These are phyloP conservation scores for Drosophila ustulata DNA, from an alignment of 2,888 invertebrate genomes.

Conservation along the genomic window DNA sequence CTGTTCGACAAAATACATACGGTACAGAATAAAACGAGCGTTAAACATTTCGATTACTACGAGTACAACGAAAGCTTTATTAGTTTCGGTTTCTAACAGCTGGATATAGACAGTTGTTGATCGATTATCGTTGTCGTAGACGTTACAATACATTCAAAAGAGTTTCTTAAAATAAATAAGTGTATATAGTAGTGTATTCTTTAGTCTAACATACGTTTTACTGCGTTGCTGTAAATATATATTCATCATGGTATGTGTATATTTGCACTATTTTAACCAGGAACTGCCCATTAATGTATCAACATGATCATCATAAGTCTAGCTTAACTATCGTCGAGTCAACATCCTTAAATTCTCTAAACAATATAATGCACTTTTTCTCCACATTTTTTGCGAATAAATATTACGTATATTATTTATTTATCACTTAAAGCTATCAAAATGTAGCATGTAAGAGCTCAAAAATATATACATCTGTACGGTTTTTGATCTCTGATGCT, in stretches of 20 bases:
- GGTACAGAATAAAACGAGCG: neutral
- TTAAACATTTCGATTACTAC: slow-evolving; percentile 28
- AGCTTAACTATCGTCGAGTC: slow-evolving; percentile 9
- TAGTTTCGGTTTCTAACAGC: slow-evolving; percentile 36
- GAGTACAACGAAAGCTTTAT: slow-evolving; percentile 71
- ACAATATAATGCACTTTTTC: slow-evolving; percentile 44
- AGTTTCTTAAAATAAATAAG: slow-evolving; percentile 34
- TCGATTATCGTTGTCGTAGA: neutral
- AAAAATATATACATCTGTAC: slow-evolving; percentile 14
- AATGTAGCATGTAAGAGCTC: slow-evolving; percentile 18
- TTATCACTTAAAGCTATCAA: slow-evolving; percentile 3
- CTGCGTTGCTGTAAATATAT: slow-evolving; percentile 51
- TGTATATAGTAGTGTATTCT: neutral
- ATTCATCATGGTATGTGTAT: slow-evolving; percentile 51
- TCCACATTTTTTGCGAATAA: slow-evolving; percentile 28
- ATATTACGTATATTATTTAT: slow-evolving; percentile 17
- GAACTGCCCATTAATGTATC: slow-evolving; percentile 66
- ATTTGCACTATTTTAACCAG: slow-evolving; percentile 79
- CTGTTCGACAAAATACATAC: neutral
- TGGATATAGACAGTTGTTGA: slow-evolving; percentile 27
- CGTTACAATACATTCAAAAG: slow-evolving; percentile 22
- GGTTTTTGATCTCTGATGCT: slow-evolving; percentile 13
- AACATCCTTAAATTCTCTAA: slow-evolving; percentile 4
- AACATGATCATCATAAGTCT: slow-evolving; percentile 14
- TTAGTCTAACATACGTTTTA: slow-evolving; percentile 33